A percentile compares a stretch with the other conserved stretches of the same genome.
phyloP scores from a whole-genome alignment of 1,140 invertebrate genomes.

The Scaptomyza montana region DNA sequence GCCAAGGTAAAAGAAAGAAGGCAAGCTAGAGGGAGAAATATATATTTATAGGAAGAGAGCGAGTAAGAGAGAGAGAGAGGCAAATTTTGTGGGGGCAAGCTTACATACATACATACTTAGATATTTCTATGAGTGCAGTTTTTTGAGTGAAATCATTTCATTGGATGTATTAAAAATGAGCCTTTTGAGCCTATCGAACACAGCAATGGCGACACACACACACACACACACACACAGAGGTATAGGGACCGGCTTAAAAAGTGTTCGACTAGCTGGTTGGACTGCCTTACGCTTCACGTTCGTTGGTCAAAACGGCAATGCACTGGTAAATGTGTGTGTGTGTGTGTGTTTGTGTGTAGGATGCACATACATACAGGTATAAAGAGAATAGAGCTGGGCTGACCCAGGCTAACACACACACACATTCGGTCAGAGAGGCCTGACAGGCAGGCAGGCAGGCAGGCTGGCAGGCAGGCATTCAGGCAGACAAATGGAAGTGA shows the following conservation, averaged over 20 bases:
- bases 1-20: background rate
- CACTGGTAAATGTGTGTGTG: background rate
- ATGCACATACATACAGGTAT: slow-evolving; percentile 14
- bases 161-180: slow-evolving; percentile 39
- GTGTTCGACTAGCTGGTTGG: slow-evolving; percentile 46
- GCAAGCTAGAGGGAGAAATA: background rate
- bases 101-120: background rate
- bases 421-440: slow-evolving; percentile 19
- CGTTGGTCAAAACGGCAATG: slow-evolving; percentile 21
- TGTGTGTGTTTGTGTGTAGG: slow-evolving; percentile 5
- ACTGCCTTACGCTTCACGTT: slow-evolving; percentile 30
- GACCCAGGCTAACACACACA: slow-evolving; percentile 13
- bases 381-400: slow-evolving; percentile 20
- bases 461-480: slow-evolving; percentile 28
- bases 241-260: slow-evolving; percentile 26
- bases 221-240: slow-evolving; percentile 7
- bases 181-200: slow-evolving; percentile 23
- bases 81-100: slow-evolving; percentile 13
- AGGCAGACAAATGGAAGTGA: slow-evolving; percentile 40
- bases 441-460: slow-evolving; percentile 34
- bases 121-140: slow-evolving; percentile 16
- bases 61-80: slow-evolving; percentile 11
- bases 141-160: slow-evolving; percentile 56
- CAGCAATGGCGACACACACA: slow-evolving; percentile 41
- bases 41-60: background rate